Percentiles rank a stretch among this genome's conserved stretches.
These are phyloP conservation scores for Hylaeus anthracinus DNA, from an alignment of 1,140 invertebrate genomes.

Conservation along the genomic window DNA sequence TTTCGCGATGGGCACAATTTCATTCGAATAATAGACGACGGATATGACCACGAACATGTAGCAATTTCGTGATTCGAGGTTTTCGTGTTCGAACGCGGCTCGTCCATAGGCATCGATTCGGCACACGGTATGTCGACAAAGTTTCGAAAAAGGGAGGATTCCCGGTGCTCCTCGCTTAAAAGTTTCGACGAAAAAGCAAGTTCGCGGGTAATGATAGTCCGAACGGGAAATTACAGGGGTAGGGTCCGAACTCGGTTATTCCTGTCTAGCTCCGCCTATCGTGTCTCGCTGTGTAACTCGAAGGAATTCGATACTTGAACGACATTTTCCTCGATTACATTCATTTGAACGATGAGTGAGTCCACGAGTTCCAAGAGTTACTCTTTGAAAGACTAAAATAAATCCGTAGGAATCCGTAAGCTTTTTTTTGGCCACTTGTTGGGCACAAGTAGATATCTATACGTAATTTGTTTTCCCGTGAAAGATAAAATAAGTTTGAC, in stretches of 20 bases:
- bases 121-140: constrained; percentile 4
- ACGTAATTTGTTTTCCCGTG: too few relatives aligned
- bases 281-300: background rate
- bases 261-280: background rate
- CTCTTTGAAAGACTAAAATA: too few relatives aligned
- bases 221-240: constrained; percentile 21
- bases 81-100: background rate
- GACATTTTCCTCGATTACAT: background rate
- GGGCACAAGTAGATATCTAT: too few relatives aligned
- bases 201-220: constrained; percentile 27
- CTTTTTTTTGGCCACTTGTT: too few relatives aligned
- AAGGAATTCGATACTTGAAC: constrained; percentile 14
- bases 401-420: too few relatives aligned
- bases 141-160: constrained; percentile 15
- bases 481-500: too few relatives aligned
- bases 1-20: too few relatives aligned
- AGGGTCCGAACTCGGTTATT: background rate
- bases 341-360: too few relatives aligned
- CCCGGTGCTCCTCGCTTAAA: background rate
- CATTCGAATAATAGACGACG: too few relatives aligned
- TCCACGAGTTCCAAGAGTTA: too few relatives aligned
- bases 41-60: too few relatives aligned
- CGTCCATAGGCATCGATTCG: constrained; percentile 2
- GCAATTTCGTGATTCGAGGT: too few relatives aligned
- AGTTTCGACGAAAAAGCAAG: constrained; percentile 26